A percentile compares a stretch with the other conserved stretches of the same genome.
Evolutionary conservation across 2,113 vertebrate genomes (phyloP).

Genomic region (Stigmatopora nigra): DNA sequence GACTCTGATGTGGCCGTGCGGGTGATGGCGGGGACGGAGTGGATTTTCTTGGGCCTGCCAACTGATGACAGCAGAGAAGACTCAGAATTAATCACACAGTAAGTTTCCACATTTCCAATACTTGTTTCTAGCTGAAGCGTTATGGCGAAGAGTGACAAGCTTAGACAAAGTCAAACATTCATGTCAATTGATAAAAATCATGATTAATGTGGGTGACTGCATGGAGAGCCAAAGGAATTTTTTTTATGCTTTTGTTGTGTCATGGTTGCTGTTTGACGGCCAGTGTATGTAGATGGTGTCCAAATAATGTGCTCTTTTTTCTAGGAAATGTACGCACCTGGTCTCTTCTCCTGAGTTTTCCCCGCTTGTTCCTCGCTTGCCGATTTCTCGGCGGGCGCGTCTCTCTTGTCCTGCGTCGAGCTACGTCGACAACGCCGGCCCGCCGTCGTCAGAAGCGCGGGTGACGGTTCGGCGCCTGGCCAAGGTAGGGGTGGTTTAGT

Average conservation of each 20-base stretch:
- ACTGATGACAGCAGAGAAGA: conserved; percentile 30
- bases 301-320: not conserved
- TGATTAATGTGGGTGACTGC: conserved; percentile 31
- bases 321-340: conserved; percentile 62
- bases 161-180: conserved; percentile 12
- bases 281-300: not conserved
- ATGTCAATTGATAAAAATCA: conserved; percentile 22
- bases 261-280: conserved; percentile 10
- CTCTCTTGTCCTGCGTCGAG: conserved; percentile 64
- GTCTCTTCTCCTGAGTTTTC: conserved; percentile 71
- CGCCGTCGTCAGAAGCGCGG: conserved; percentile 79
- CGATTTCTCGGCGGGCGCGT: conserved; percentile 64
- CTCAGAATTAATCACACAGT: conserved; percentile 35
- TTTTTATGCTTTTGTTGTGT: conserved; percentile 15
- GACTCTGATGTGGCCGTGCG: conserved; percentile 27
- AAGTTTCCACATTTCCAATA: conserved; percentile 41
- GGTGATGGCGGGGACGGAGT: conserved; percentile 67
- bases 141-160: conserved; percentile 26
- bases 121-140: conserved; percentile 33
- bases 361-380: conserved; percentile 67
- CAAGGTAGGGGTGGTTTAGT: not conserved
- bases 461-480: conserved; percentile 86
- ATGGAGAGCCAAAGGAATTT: conserved; percentile 17
- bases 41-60: conserved; percentile 75
- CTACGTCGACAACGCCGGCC: conserved; percentile 73